Evolutionary conservation across 2,113 vertebrate species (phyloP).

Genomic region (Peromyscus polionotus): DNA sequence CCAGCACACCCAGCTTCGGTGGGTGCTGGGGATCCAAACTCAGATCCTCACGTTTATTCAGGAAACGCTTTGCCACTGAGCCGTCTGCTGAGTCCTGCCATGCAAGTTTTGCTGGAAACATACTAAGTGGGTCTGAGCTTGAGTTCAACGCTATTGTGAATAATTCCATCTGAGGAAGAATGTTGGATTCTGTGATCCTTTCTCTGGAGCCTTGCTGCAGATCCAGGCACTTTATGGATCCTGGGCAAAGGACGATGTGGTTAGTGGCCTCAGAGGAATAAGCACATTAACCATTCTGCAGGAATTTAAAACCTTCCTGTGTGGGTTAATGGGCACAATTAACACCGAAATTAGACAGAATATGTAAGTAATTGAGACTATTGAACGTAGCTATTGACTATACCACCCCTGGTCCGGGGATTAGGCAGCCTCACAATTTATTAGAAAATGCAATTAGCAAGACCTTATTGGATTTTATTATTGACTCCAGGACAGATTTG

Average conservation of each 20-base stretch:
- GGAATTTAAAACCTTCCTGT: conserved; percentile 49
- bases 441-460: conserved; percentile 67
- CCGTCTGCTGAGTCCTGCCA: not conserved
- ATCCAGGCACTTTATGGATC: not conserved
- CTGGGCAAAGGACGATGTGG: conserved; percentile 46
- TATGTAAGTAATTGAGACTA: conserved; percentile 52
- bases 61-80: not conserved
- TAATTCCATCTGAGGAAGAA: conserved; percentile 13
- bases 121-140: not conserved
- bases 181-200: not conserved
- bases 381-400: conserved; percentile 53
- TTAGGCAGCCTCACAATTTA: conserved; percentile 55
- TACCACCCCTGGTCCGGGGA: conserved; percentile 31
- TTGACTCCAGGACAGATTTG: conserved; percentile 20
- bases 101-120: not conserved
- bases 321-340: conserved; percentile 66
- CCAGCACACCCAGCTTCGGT: not conserved
- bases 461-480: conserved; percentile 19
- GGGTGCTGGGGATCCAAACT: not conserved
- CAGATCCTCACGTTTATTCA: not conserved
- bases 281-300: not conserved
- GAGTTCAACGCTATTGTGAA: not conserved
- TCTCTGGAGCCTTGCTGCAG: not conserved
- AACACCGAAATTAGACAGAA: conserved; percentile 62
- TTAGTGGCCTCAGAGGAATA: not conserved